A percentile compares a stretch with the other conserved stretches of the same genome.
Evolutionary conservation across 1,140 invertebrate genomes (phyloP).

Genomic region (Agrilus planipennis): DNA sequence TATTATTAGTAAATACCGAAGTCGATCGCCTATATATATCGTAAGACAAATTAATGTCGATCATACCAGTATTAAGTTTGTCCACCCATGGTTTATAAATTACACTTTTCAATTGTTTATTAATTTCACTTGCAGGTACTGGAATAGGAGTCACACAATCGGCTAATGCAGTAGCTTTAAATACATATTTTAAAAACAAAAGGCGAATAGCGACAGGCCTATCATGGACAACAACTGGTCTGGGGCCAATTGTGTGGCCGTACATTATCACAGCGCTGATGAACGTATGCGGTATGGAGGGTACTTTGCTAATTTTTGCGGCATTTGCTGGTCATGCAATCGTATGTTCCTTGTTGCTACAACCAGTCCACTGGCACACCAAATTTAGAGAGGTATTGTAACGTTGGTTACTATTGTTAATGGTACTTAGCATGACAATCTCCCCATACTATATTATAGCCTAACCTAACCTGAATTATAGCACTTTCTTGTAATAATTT

Average conservation of each 20-base stretch:
- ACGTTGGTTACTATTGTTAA: too few species aligned
- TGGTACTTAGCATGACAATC: too few species aligned
- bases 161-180: slow-evolving; percentile 39
- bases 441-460: too few species aligned
- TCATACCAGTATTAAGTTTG: too few species aligned
- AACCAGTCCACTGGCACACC: slow-evolving; percentile 43
- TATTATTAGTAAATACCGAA: too few species aligned
- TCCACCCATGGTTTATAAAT: too few species aligned
- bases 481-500: too few species aligned
- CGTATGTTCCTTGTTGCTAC: slow-evolving; percentile 33
- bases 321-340: slow-evolving; percentile 34
- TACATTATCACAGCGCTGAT: slow-evolving; percentile 31
- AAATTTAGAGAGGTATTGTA: slow-evolving; percentile 29
- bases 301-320: slow-evolving; percentile 34
- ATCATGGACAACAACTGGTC: slow-evolving; percentile 33
- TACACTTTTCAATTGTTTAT: not conserved
- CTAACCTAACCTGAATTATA: too few species aligned
- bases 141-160: slow-evolving; percentile 47
- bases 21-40: too few species aligned
- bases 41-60: too few species aligned
- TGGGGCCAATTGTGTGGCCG: slow-evolving; percentile 38
- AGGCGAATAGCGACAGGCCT: slow-evolving; percentile 35
- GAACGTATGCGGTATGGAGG: slow-evolving; percentile 30
- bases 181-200: slow-evolving; percentile 37
- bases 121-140: slow-evolving; percentile 34